phyloP scores from a whole-genome alignment of 2,113 vertebrate genomes.

The Oreochromis tanganicae region DNA sequence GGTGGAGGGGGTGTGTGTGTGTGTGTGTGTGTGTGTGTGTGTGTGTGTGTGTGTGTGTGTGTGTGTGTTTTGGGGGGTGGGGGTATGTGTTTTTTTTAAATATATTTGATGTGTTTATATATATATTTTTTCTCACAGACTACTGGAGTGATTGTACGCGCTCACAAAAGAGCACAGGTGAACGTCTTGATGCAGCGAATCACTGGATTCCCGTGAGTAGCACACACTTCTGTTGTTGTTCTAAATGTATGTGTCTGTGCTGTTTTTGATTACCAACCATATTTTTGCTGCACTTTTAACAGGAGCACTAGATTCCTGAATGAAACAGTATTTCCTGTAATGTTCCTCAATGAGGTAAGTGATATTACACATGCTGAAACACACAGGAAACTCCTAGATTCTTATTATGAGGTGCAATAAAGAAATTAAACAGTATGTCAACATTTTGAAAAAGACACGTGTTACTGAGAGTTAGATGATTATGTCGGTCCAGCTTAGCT shows the following conservation, averaged over 20 bases:
- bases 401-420: neutral
- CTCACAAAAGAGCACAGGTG: slow-evolving; percentile 73
- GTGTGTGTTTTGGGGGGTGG: too few relatives aligned
- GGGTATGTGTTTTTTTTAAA: too few relatives aligned
- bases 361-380: neutral
- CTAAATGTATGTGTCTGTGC: neutral
- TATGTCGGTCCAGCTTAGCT: neutral
- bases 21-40: neutral
- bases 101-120: neutral
- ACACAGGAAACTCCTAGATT: neutral
- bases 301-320: slow-evolving; percentile 61
- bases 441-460: neutral
- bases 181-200: slow-evolving; percentile 62
- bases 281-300: neutral
- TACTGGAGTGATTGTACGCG: slow-evolving; percentile 72
- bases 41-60: too few relatives aligned
- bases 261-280: neutral
- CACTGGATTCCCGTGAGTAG: slow-evolving; percentile 63
- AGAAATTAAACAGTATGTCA: neutral
- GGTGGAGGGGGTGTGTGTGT: too few relatives aligned
- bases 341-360: slow-evolving; percentile 76
- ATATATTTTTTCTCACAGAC: slow-evolving; percentile 45
- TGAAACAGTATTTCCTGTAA: slow-evolving; percentile 66
- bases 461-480: neutral
- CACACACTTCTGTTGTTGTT: neutral